Evolutionary conservation across 2,113 vertebrate species (phyloP).

Genomic region (Nothocercus julius): DNA sequence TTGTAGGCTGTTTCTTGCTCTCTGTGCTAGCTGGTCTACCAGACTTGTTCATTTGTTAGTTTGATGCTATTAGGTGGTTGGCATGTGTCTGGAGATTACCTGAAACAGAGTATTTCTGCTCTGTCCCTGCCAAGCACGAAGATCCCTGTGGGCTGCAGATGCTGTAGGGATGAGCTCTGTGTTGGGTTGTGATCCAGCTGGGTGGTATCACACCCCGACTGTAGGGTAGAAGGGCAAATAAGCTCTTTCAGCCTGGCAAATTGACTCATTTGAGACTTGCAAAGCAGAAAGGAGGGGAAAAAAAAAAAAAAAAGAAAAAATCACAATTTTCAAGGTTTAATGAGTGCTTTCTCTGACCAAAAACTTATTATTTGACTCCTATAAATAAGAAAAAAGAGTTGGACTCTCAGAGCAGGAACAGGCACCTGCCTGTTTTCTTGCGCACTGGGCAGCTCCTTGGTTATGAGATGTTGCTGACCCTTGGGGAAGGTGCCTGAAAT

Average conservation of each 20-base stretch:
- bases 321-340: neutral
- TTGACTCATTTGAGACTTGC: neutral
- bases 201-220: neutral
- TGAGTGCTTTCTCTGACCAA: neutral
- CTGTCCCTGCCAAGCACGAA: neutral
- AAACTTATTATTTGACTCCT: neutral
- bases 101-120: neutral
- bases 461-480: accelerated
- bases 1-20: constrained; percentile 43
- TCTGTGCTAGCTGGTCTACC: constrained; percentile 57
- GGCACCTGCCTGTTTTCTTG: neutral
- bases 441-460: neutral
- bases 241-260: constrained; percentile 10
- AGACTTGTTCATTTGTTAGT: constrained; percentile 67
- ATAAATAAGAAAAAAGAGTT: neutral
- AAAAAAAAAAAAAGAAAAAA: too few relatives aligned
- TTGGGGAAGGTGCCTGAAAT: neutral
- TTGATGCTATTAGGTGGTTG: constrained; percentile 64
- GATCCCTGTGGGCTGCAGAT: neutral
- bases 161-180: neutral
- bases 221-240: neutral
- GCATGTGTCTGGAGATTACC: constrained; percentile 9
- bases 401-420: neutral
- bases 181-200: neutral
- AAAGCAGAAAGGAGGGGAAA: neutral